phyloP scores from a whole-genome alignment of 2,113 vertebrate genomes.

The Terrapene triunguis region DNA sequence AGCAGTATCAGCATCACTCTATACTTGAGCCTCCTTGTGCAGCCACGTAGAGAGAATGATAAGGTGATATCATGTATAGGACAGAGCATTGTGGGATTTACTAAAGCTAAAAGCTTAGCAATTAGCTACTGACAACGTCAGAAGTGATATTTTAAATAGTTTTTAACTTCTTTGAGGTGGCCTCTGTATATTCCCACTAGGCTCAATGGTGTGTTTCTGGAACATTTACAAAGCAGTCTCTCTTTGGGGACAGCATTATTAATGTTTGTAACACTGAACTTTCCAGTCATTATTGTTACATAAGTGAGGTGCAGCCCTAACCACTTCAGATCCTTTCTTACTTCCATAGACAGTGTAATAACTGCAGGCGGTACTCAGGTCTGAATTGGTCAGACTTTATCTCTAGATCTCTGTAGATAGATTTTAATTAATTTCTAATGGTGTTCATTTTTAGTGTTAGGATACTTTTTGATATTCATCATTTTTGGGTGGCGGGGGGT shows the following conservation, averaged over 20 bases:
- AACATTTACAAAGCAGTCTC: neutral
- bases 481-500: neutral
- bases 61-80: neutral
- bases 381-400: neutral
- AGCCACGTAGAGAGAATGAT: neutral
- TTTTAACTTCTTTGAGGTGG: neutral
- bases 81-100: too few relatives aligned
- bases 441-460: neutral
- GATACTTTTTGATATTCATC: neutral
- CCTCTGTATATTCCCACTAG: neutral
- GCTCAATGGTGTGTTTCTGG: neutral
- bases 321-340: neutral
- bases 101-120: too few relatives aligned
- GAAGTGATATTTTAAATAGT: neutral
- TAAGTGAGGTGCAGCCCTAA: neutral
- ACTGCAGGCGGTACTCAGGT: neutral
- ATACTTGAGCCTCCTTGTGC: neutral
- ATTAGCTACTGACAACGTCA: neutral
- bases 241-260: neutral
- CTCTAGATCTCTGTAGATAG: neutral
- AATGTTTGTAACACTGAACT: neutral
- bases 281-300: neutral
- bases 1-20: neutral
- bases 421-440: neutral
- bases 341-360: neutral